These are phyloP conservation scores for Tichodroma muraria DNA, from an alignment of 2,113 vertebrate genomes.

Conservation along the genomic window DNA sequence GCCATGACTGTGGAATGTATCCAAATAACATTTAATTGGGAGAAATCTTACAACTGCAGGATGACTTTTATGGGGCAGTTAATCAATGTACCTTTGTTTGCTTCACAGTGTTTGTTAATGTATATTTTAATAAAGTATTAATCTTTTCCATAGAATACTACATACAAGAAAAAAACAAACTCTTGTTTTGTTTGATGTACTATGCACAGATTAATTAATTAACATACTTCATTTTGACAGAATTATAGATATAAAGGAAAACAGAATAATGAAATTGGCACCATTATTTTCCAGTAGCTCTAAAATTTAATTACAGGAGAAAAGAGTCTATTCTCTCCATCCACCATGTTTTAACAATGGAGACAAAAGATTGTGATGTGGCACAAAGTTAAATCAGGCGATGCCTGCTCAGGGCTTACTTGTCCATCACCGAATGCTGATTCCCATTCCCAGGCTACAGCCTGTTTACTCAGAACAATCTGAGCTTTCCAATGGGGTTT, in stretches of 20 bases:
- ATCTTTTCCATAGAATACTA: neutral
- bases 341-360: neutral
- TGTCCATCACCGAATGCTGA: rapidly evolving
- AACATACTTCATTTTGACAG: neutral
- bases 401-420: no score
- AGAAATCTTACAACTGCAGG: neutral
- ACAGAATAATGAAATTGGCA: neutral
- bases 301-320: neutral
- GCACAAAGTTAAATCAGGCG: neutral
- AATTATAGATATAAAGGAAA: neutral
- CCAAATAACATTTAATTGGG: neutral
- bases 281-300: neutral
- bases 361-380: neutral
- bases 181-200: neutral
- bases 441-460: neutral
- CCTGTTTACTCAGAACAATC: neutral
- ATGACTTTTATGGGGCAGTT: neutral
- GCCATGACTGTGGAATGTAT: neutral
- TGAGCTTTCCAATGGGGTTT: neutral
- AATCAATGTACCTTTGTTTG: slow-evolving; percentile 3
- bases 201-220: neutral
- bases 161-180: neutral
- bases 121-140: neutral
- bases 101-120: neutral
- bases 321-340: neutral